These are phyloP conservation scores for Amphipyra tragopoginis DNA, from an alignment of 2,888 invertebrate species.

Conservation along the genomic window DNA sequence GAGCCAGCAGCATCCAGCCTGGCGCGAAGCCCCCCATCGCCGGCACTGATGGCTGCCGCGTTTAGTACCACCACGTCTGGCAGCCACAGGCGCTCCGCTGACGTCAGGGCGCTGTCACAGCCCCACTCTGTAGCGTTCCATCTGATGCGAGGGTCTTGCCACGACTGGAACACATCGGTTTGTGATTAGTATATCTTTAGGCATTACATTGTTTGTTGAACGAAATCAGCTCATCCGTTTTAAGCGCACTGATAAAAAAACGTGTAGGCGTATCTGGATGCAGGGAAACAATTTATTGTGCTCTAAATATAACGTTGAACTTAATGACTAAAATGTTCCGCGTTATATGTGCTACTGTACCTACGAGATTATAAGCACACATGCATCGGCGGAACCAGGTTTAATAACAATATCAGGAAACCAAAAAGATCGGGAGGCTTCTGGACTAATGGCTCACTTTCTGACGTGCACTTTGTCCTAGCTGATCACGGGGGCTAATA, in stretches of 20 bases:
- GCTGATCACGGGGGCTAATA: no score
- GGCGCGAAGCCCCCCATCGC: slow-evolving; percentile 91
- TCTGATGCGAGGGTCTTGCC: slow-evolving; percentile 93
- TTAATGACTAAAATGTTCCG: no score
- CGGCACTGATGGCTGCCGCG: slow-evolving; percentile 91
- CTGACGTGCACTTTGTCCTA: no score
- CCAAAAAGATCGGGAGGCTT: no score
- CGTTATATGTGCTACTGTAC: no score
- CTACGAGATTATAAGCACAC: no score
- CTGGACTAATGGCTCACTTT: no score
- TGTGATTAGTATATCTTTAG: background rate
- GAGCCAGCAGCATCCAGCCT: slow-evolving; percentile 91
- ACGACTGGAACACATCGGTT: slow-evolving; percentile 87
- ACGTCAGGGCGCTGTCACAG: slow-evolving; percentile 90
- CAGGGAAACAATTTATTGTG: background rate
- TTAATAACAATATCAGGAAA: no score
- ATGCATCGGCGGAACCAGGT: no score
- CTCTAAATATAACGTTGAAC: no score
- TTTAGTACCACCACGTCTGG: slow-evolving; percentile 94
- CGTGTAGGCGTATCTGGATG: slow-evolving; percentile 20
- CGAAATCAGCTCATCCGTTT: slow-evolving; percentile 27
- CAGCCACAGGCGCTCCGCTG: slow-evolving; percentile 94
- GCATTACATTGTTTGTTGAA: background rate
- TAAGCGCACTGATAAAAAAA: slow-evolving; percentile 27
- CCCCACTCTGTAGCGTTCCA: slow-evolving; percentile 93